Conservation (phyloP, 2,113 vertebrate species). For the Jacana jacana region DNA sequence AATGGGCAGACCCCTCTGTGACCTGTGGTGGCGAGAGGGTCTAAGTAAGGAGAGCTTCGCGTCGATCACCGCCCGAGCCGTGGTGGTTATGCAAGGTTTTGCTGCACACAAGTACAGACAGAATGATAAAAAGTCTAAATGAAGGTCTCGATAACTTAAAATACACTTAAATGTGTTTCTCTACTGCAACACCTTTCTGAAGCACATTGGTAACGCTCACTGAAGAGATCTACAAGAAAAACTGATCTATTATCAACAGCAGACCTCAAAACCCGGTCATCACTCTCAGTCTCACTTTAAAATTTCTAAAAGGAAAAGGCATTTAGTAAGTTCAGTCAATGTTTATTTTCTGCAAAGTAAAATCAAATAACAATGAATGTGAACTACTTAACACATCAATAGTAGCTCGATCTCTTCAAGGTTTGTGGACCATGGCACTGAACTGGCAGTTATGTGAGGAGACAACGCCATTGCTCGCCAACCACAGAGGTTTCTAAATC, state of each 20-base stretch:
- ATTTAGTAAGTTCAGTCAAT: conserved; percentile 1
- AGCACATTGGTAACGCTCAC: neutral
- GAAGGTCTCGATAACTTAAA: neutral
- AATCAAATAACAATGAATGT: conserved; percentile 45
- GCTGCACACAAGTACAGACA: neutral
- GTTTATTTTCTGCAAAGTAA: conserved; percentile 55
- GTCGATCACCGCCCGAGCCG: no score
- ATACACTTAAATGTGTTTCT: neutral
- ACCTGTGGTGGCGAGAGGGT: no score
- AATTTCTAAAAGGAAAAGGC: conserved; percentile 11
- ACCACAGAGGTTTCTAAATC: conserved; percentile 38
- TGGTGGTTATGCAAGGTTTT: neutral
- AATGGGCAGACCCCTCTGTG: no score
- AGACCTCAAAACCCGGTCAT: neutral
- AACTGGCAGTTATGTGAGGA: conserved; percentile 39
- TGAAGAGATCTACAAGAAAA: neutral
- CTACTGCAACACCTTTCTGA: neutral
- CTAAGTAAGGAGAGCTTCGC: no score
- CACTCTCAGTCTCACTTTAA: conserved; percentile 2
- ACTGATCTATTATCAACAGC: neutral
- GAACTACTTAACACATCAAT: conserved; percentile 48
- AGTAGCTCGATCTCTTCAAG: conserved; percentile 50
- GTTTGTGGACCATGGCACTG: conserved; percentile 64
- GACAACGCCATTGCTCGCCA: conserved; percentile 24
- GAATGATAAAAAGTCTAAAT: neutral